A percentile compares a stretch with the other conserved stretches of the same genome.
phyloP scores from a whole-genome alignment of 92 coral and sea anemone genomes.

The Epizoanthus stellaris region DNA sequence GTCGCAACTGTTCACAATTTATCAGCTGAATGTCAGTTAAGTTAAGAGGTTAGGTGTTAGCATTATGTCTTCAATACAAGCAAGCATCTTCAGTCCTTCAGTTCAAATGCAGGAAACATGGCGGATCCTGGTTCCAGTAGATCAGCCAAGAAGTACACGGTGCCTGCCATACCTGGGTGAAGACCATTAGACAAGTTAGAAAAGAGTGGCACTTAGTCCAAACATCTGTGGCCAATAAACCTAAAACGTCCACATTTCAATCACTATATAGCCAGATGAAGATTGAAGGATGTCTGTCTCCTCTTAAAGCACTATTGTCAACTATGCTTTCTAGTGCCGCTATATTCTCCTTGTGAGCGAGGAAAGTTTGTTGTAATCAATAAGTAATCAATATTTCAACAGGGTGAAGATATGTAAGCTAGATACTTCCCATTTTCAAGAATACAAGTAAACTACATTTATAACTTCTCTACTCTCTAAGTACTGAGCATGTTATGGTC shows the following conservation, averaged over 20 bases:
- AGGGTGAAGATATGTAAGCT: too few species aligned
- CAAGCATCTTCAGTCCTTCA: conserved; percentile 21
- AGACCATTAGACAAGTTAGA: not conserved
- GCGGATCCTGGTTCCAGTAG: conserved; percentile 78
- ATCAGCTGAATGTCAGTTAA: too few species aligned
- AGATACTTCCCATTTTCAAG: too few species aligned
- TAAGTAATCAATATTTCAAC: too few species aligned
- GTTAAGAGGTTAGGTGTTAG: not conserved
- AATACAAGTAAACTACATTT: too few species aligned
- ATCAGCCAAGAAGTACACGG: conserved; percentile 92
- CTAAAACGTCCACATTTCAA: not conserved
- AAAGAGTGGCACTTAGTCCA: not conserved
- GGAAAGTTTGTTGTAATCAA: too few species aligned
- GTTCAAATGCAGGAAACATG: conserved; percentile 92
- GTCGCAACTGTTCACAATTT: too few species aligned
- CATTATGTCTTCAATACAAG: not conserved
- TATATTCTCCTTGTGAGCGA: too few species aligned
- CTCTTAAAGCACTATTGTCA: not conserved
- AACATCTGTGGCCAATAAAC: too few species aligned
- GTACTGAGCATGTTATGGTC: too few species aligned
- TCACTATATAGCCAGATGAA: not conserved
- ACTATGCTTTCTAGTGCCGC: too few species aligned
- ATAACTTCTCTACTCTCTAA: too few species aligned
- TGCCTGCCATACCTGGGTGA: conserved; percentile 93
- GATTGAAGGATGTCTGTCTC: not conserved